Conservation (phyloP, 2,888 invertebrate genomes). For the Folsomia candida region DNA sequence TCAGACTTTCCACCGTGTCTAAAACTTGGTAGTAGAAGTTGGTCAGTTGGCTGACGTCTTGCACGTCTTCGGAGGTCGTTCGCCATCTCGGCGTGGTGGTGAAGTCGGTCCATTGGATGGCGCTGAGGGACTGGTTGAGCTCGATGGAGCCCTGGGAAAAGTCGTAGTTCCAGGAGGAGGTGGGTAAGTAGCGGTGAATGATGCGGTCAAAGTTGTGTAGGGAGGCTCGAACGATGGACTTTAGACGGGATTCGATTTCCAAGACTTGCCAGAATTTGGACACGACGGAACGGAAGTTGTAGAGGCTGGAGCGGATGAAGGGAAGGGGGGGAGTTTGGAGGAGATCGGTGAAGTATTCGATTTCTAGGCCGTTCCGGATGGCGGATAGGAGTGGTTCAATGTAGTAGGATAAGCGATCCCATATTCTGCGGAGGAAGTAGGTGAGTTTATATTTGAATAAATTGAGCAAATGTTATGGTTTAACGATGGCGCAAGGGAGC, state of each 20-base stretch:
- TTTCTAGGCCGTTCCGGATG: constrained; percentile 42
- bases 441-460: no score
- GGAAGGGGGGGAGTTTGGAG: constrained; percentile 51
- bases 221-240: constrained; percentile 44
- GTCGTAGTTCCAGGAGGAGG: constrained; percentile 44
- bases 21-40: constrained; percentile 47
- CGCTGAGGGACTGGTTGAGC: constrained; percentile 51
- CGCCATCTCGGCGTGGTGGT: constrained; percentile 50
- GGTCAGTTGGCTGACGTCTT: constrained; percentile 45
- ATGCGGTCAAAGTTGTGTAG: constrained; percentile 45
- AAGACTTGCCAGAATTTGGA: constrained; percentile 43
- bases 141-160: constrained; percentile 50
- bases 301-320: constrained; percentile 47
- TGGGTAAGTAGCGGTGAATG: constrained; percentile 47
- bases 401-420: constrained; percentile 46
- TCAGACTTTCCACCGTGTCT: constrained; percentile 46
- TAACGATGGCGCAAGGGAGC: no score
- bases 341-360: constrained; percentile 44
- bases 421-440: constrained; percentile 29
- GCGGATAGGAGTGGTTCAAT: constrained; percentile 50
- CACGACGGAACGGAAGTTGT: constrained; percentile 37
- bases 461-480: no score
- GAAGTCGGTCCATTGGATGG: constrained; percentile 52
- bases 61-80: constrained; percentile 34
- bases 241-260: constrained; percentile 46